These are phyloP conservation scores for Elanoides forficatus DNA, from an alignment of 2,113 vertebrate species.

Conservation along the genomic window DNA sequence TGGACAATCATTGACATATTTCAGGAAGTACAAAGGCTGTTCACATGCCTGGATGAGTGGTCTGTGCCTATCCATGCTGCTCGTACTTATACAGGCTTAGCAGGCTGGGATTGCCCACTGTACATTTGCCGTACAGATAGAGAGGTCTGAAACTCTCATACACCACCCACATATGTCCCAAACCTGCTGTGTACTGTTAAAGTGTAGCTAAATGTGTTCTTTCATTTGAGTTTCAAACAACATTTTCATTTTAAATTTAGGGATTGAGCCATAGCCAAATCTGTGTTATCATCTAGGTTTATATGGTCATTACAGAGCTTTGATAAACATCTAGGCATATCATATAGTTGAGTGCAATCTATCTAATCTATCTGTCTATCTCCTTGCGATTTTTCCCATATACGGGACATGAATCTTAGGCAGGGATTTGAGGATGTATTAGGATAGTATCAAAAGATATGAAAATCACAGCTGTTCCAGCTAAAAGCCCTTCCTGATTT, in stretches of 20 bases:
- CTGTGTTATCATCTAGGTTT: constrained; percentile 44
- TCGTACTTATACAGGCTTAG: neutral
- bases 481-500: constrained; percentile 68
- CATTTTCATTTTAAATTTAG: constrained; percentile 31
- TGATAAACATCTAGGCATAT: constrained; percentile 56
- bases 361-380: constrained; percentile 64
- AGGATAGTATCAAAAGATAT: constrained; percentile 65
- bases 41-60: neutral
- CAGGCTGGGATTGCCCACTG: neutral
- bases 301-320: constrained; percentile 36
- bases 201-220: neutral
- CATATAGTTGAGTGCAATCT: neutral
- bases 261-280: constrained; percentile 12
- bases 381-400: constrained; percentile 58
- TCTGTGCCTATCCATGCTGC: neutral
- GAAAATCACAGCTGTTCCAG: constrained; percentile 68
- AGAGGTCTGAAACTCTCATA: neutral
- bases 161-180: neutral
- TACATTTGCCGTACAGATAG: neutral
- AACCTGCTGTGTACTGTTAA: neutral
- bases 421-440: constrained; percentile 65
- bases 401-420: constrained; percentile 58
- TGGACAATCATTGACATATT: neutral
- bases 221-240: constrained; percentile 20
- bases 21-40: neutral